phyloP scores from a whole-genome alignment of 2,888 invertebrate species.

The Blomia tropicalis region DNA sequence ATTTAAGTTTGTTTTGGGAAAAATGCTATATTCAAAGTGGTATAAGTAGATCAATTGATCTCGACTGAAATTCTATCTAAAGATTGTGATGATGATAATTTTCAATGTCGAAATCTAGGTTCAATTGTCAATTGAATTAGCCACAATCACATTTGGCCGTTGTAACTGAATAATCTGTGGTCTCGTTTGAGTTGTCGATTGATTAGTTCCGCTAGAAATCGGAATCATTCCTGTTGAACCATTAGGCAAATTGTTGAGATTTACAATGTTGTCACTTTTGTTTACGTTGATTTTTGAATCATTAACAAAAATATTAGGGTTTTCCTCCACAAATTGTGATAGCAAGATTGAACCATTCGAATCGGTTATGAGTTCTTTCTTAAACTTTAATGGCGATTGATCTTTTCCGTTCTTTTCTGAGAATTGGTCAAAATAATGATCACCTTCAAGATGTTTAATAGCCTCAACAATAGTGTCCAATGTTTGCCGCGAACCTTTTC shows the following conservation, averaged over 20 bases:
- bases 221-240: background rate
- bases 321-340: background rate
- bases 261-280: background rate
- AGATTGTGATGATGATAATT: no score
- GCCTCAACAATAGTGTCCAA: constrained; percentile 96
- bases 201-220: background rate
- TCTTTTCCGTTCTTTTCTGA: background rate
- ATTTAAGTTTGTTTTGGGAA: no score
- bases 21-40: no score
- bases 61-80: no score
- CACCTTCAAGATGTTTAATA: constrained; percentile 89
- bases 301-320: background rate
- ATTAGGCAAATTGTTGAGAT: background rate
- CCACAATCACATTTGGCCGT: constrained; percentile 74
- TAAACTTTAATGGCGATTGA: background rate
- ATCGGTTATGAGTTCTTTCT: background rate
- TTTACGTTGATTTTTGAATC: no score
- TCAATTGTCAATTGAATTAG: constrained; percentile 34
- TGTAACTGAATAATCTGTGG: constrained; percentile 40
- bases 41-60: no score
- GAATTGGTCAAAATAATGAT: constrained; percentile 56
- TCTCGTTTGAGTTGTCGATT: constrained; percentile 13
- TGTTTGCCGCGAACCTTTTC: constrained; percentile 81
- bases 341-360: no score
- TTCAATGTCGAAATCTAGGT: background rate